phyloP scores from a whole-genome alignment of 2,113 vertebrate species.

The Corvus moneduloides region DNA sequence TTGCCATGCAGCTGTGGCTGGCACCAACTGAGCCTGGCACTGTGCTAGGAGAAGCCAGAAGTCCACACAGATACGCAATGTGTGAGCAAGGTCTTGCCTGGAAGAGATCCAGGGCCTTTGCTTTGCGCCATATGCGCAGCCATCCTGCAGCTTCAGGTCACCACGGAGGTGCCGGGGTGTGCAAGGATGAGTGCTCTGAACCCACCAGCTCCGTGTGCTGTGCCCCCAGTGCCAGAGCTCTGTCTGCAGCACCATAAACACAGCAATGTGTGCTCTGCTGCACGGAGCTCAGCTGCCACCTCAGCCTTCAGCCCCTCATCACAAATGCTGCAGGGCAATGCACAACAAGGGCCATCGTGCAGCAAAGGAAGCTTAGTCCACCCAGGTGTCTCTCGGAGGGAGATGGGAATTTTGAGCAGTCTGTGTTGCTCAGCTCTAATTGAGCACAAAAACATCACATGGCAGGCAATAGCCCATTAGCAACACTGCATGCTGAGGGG shows the following conservation, averaged over 20 bases:
- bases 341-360: neutral
- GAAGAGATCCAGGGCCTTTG: conserved; percentile 20
- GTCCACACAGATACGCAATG: neutral
- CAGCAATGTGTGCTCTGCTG: neutral
- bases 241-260: neutral
- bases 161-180: rapidly evolving
- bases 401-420: neutral
- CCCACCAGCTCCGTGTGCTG: neutral
- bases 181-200: neutral
- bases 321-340: neutral
- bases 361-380: neutral
- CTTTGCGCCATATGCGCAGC: neutral
- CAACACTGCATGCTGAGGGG: conserved; percentile 41
- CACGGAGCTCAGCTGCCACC: rapidly evolving
- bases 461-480: conserved; percentile 46
- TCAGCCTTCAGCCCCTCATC: neutral
- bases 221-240: neutral
- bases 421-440: conserved; percentile 8
- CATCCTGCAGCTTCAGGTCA: conserved; percentile 36
- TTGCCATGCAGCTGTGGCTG: conserved; percentile 56
- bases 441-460: conserved; percentile 47
- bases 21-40: neutral
- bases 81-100: neutral
- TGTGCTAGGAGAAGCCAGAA: conserved; percentile 2
- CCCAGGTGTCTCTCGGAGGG: neutral